Evolutionary conservation across 2,888 invertebrate genomes (phyloP).

Genomic region (Timema podura): DNA sequence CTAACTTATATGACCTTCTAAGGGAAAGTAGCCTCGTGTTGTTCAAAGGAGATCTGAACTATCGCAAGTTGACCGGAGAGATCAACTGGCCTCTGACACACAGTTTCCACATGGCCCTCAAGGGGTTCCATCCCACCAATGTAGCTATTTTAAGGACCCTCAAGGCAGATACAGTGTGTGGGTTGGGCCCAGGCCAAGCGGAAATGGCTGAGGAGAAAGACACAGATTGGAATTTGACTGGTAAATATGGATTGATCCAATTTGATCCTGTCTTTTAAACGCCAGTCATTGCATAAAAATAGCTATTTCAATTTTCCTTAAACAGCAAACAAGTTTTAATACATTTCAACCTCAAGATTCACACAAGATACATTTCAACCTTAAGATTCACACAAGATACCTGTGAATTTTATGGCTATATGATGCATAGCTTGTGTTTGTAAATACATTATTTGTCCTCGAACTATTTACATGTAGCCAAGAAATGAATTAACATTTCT

Average conservation of each 20-base stretch:
- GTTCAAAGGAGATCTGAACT: conserved; percentile 90
- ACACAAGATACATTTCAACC: too few relatives aligned
- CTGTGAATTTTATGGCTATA: too few relatives aligned
- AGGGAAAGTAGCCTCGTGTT: conserved; percentile 64
- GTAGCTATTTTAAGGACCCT: conserved; percentile 78
- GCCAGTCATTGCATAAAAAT: too few relatives aligned
- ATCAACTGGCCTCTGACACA: conserved; percentile 71
- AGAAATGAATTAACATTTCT: too few relatives aligned
- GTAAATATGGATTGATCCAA: conserved; percentile 64
- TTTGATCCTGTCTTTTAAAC: neutral
- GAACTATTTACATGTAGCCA: too few relatives aligned
- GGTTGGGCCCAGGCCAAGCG: conserved; percentile 60
- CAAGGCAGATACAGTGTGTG: conserved; percentile 85
- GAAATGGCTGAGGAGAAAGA: conserved; percentile 53
- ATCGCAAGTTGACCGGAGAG: conserved; percentile 88
- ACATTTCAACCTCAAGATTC: too few relatives aligned
- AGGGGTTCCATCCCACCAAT: conserved; percentile 78
- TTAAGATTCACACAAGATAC: too few relatives aligned
- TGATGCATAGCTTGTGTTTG: too few relatives aligned
- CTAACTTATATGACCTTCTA: conserved; percentile 66
- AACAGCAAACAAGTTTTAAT: too few relatives aligned
- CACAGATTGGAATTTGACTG: conserved; percentile 76
- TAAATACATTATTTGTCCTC: too few relatives aligned
- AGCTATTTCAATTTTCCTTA: too few relatives aligned
- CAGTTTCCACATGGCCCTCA: conserved; percentile 59